Evolutionary conservation across 2,113 vertebrate genomes (phyloP), one percentile per base, ranked within the genome.

Genomic region (Pachycephala philippinensis): DNA sequence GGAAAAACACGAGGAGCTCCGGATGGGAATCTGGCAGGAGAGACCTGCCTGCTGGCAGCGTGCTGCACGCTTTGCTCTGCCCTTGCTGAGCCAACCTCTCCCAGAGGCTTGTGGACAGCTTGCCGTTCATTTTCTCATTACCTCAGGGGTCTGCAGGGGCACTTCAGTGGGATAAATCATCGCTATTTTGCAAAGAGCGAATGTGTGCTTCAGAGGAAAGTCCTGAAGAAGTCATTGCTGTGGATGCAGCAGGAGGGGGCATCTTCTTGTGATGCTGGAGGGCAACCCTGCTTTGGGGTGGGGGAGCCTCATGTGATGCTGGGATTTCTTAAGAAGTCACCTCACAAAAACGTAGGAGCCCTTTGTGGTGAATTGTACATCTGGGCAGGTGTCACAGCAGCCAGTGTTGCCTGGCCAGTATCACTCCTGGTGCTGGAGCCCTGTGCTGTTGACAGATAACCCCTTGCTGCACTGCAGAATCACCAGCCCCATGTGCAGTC

Each of bases 1-100:
- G 91, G 84, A 57, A 35, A 87, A 91, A 39, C 66, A 84, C 0
- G 49, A 89, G 84, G 87, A 74, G 64, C 77, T 93, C 81, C 0
- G 85, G 69, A 77, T 92, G 85, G 79, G 84, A 89, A 92, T 76
- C 92, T 94, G 95, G 92, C 92, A 93, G 71, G 75, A 93, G 53
- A 69, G 47, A 77, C 20, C 81, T 60, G 89, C 53, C 78, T 76
- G 93, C 74, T 97, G 96, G 81, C 94, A 95, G 81, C 4, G 0
- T 69, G 39, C 78, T 61, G 57, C 75, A 11, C 0, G 11, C 53
- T 63, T 78, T 64, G n/a, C 79, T 92, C 66, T 69, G 76, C 77
- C 65, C 31, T 93, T 3, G 0, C 57, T 0, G 6, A 88, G 85
- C 78, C 90, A 92, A 0, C 80, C 69, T 59, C 75, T 94, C 59